Evolutionary conservation across 2,113 vertebrate genomes (phyloP).

Genomic region (Capreolus pygargus): DNA sequence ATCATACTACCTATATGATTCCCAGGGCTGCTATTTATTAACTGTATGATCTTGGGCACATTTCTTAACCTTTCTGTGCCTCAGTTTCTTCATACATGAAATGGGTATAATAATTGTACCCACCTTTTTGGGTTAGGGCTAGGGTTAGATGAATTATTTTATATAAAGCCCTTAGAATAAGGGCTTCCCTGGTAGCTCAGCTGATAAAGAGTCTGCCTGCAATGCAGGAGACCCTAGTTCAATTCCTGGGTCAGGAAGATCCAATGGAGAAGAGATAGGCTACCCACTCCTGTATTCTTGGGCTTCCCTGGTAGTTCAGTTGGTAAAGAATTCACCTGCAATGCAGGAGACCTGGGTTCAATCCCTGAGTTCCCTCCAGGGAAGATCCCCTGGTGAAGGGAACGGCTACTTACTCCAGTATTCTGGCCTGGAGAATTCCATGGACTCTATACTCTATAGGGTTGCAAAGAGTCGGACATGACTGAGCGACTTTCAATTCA

Average conservation of each 20-base stretch:
- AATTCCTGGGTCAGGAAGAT: not conserved
- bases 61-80: not conserved
- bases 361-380: not conserved
- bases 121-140: not conserved
- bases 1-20: not conserved
- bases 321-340: not conserved
- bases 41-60: not conserved
- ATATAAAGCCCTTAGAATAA: not conserved
- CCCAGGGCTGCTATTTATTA: not conserved
- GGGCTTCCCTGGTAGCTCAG: not conserved
- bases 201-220: not conserved
- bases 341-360: rapidly evolving
- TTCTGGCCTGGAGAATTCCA: not conserved
- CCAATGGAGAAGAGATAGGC: not conserved
- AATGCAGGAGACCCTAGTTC: not conserved
- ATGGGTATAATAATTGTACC: not conserved
- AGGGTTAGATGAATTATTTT: not conserved
- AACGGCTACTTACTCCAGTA: not conserved
- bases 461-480: not conserved
- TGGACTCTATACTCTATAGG: not conserved
- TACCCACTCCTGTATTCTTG: not conserved
- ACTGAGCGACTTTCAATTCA: not conserved
- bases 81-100: not conserved
- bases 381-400: not conserved
- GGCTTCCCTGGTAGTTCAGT: not conserved